Evolutionary conservation across 2,888 invertebrate species (phyloP), one percentile per base, ranked within the genome.

Genomic region (Meteorus colon): DNA sequence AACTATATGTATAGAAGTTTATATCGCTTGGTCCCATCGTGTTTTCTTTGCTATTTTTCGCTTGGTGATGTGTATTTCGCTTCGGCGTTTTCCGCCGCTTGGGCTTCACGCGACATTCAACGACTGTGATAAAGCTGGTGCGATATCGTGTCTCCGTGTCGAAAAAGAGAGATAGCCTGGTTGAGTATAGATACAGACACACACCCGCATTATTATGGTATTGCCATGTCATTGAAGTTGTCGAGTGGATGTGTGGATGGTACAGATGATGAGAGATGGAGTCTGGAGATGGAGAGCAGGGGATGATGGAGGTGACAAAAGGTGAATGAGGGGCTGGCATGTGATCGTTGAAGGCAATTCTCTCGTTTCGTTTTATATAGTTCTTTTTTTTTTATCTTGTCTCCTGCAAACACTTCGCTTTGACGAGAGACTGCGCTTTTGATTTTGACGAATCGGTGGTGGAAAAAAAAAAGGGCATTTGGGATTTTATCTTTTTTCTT

Each of bases 1-100:
- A 77, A 75, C 69, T n/a, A 48, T 48, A 16, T n/a, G 6, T 76
- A 68, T 74, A 27, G 29, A 29, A 24, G 51, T 77, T 63, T 59
- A 16, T 31, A 4, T 55, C n/a, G 5, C n/a, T 24, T 55, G 55
- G 55, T 55, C 55, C 10, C 10, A 29, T 24, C 16, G 12, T 19
- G 60, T 55, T 48, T 48, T 48, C 48, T 48, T 48, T 48, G 48
- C 48, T 48, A 48, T 48, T 3, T 48, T 16, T 16, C 48, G n/a
- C 48, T 27, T 27, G 5, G 24, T 41, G 59, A 59, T 14, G 27
- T 71, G 51, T 66, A 41, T 41, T 41, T 41, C 41, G 12, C 41
- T 12, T 41, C 41, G 41, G 41, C 41, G 41, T 41, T 41, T 41
- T 41, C 41, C 41, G 41, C 41, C 6, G 41, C 41, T 41, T 41